These are phyloP conservation scores for Procambarus clarkii DNA, from an alignment of 1,140 invertebrate species.

Conservation along the genomic window DNA sequence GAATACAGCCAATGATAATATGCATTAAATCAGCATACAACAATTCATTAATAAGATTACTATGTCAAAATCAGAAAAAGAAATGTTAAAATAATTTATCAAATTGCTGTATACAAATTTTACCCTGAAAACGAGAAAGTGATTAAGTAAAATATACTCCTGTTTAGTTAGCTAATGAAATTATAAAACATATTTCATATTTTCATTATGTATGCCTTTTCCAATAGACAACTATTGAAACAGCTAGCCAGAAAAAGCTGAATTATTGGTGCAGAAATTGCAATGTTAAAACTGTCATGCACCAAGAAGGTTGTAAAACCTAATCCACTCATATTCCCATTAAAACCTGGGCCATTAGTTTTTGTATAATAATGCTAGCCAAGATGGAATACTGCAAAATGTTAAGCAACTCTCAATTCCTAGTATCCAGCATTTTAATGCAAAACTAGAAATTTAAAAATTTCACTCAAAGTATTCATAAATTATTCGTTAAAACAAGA, in stretches of 20 bases:
- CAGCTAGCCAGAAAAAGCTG: not conserved
- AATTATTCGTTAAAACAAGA: too few relatives aligned
- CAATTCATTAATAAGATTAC: not conserved
- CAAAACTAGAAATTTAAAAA: too few relatives aligned
- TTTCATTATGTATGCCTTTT: not conserved
- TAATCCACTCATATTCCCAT: not conserved
- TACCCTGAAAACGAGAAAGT: not conserved
- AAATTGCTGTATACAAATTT: too few relatives aligned
- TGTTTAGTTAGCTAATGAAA: not conserved
- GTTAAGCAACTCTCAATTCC: too few relatives aligned
- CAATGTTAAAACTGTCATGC: not conserved
- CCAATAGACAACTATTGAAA: not conserved
- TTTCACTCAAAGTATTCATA: too few relatives aligned
- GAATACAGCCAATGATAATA: not conserved
- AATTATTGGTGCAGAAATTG: not conserved
- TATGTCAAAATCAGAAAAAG: not conserved
- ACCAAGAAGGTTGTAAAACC: not conserved
- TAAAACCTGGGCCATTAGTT: not conserved
- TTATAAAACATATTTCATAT: not conserved
- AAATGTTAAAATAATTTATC: not conserved
- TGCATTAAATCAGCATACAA: not conserved
- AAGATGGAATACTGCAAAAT: not conserved
- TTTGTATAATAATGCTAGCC: not conserved
- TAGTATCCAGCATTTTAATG: too few relatives aligned
- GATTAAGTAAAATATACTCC: not conserved